Evolutionary conservation across 2,888 invertebrate species (phyloP).

Genomic region (Pterostichus madidus): DNA sequence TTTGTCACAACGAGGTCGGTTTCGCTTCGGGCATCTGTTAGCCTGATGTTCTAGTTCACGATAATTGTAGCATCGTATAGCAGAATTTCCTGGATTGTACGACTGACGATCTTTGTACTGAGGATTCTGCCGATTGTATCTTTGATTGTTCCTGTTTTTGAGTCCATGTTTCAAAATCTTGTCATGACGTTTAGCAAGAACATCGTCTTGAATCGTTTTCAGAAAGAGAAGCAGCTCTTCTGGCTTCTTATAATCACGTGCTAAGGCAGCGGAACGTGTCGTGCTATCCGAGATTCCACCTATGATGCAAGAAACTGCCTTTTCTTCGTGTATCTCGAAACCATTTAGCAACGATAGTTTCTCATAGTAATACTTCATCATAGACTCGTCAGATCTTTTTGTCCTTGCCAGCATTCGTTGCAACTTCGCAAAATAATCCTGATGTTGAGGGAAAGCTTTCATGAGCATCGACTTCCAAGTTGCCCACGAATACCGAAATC

Average conservation of each 20-base stretch:
- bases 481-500: slow-evolving; percentile 51
- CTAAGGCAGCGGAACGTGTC: not conserved
- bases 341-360: not conserved
- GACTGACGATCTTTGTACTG: too few relatives aligned
- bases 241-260: slow-evolving; percentile 35
- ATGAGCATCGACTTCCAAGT: slow-evolving; percentile 67
- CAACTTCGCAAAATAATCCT: slow-evolving; percentile 67
- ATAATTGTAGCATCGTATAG: too few relatives aligned
- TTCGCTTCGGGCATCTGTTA: too few relatives aligned
- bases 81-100: too few relatives aligned
- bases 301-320: slow-evolving; percentile 8
- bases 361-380: not conserved
- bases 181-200: not conserved
- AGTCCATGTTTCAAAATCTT: too few relatives aligned
- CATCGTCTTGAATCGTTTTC: slow-evolving; percentile 16
- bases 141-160: too few relatives aligned
- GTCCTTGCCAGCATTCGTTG: slow-evolving; percentile 66
- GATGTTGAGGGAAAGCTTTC: slow-evolving; percentile 67
- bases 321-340: not conserved
- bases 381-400: not conserved
- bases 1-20: too few relatives aligned
- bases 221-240: slow-evolving; percentile 19
- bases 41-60: too few relatives aligned
- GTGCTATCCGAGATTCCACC: not conserved
- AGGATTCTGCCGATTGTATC: too few relatives aligned